phyloP scores from a whole-genome alignment of 1,140 invertebrate genomes.

The Hyles vespertilio region DNA sequence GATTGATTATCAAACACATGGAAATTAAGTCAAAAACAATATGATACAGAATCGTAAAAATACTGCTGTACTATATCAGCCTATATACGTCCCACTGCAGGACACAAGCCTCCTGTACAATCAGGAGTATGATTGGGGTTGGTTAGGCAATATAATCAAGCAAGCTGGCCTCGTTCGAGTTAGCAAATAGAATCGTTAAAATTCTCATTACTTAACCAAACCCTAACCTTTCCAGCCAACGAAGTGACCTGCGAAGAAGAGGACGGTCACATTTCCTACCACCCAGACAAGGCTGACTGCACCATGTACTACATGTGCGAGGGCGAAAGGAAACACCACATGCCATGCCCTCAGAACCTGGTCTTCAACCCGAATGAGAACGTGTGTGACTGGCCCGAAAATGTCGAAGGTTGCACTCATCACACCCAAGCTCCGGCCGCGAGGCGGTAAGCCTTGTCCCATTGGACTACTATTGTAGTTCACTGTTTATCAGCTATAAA shows the following conservation, averaged over 20 bases:
- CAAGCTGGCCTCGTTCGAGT: no score
- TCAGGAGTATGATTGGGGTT: no score
- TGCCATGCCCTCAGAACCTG: constrained; percentile 96
- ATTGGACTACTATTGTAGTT: no score
- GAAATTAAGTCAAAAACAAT: no score
- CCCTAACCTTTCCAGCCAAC: constrained; percentile 78
- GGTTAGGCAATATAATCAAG: no score
- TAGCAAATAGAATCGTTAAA: no score
- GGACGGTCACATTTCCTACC: constrained; percentile 95
- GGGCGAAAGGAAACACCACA: constrained; percentile 95
- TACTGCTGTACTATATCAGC: no score
- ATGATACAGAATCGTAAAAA: no score
- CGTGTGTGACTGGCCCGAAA: constrained; percentile 97
- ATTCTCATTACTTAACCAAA: background rate
- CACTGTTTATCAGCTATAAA: background rate
- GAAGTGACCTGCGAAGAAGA: constrained; percentile 94
- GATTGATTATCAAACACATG: no score
- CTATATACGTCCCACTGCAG: no score
- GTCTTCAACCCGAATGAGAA: constrained; percentile 96
- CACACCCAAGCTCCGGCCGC: constrained; percentile 87
- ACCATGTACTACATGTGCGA: constrained; percentile 97
- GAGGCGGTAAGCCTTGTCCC: constrained; percentile 45
- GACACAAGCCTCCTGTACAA: no score
- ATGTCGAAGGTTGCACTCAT: constrained; percentile 91
- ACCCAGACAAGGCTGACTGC: constrained; percentile 92